Percentiles rank a stretch among this genome's conserved stretches.
phyloP scores from a whole-genome alignment of 2,113 vertebrate genomes.

The Campylomormyrus tamandua region DNA sequence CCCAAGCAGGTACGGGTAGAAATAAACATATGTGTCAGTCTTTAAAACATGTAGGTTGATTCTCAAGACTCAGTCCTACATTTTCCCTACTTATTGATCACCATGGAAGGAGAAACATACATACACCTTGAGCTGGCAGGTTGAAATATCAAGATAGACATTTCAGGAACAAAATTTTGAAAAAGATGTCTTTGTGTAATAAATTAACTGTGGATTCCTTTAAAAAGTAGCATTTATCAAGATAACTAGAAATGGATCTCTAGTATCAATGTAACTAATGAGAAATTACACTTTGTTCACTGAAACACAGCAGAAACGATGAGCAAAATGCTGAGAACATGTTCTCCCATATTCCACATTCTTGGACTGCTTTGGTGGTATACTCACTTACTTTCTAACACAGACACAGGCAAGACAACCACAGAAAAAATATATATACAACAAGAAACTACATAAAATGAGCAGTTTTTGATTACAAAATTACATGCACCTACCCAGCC shows the following conservation, averaged over 20 bases:
- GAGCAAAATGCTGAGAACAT: no score
- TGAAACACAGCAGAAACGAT: no score
- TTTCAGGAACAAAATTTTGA: no score
- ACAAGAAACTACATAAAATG: background rate
- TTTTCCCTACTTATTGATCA: background rate
- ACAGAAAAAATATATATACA: no score
- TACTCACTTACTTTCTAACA: no score
- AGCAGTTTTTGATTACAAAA: background rate
- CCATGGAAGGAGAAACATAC: background rate
- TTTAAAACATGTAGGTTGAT: background rate
- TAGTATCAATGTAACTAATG: no score
- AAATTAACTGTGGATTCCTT: background rate
- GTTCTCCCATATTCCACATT: no score
- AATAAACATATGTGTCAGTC: background rate
- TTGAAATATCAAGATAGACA: background rate
- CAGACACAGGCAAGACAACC: no score
- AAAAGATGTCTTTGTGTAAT: background rate
- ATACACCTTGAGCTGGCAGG: background rate
- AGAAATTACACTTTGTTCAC: no score
- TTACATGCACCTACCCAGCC: slow-evolving; percentile 69
- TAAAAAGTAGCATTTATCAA: no score
- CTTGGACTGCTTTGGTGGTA: no score
- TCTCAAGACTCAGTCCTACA: background rate
- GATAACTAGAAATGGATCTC: no score
- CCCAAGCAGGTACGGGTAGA: background rate